A percentile compares a stretch with the other conserved stretches of the same genome.
Conservation (phyloP, 1,140 invertebrate genomes). For the Drosophila burlai region DNA sequence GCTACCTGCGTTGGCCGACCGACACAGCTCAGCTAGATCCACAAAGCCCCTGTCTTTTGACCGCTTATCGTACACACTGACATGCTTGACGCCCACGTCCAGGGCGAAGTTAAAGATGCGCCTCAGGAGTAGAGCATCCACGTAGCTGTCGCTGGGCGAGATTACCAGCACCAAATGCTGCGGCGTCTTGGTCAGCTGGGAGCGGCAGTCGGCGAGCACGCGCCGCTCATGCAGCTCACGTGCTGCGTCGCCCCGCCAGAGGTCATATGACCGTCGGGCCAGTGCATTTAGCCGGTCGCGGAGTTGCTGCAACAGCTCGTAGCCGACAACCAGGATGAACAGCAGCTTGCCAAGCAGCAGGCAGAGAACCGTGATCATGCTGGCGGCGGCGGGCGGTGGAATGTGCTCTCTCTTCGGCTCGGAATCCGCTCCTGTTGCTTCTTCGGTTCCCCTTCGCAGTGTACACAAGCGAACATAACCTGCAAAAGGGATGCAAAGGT, state of each 20-base stretch:
- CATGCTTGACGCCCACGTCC: constrained; percentile 58
- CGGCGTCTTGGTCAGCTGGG: constrained; percentile 70
- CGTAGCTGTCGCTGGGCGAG: constrained; percentile 50
- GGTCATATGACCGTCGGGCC: constrained; percentile 78
- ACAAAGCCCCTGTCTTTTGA: constrained; percentile 40
- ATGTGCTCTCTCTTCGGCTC: constrained; percentile 30
- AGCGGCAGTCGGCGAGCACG: constrained; percentile 48
- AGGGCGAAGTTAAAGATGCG: constrained; percentile 69
- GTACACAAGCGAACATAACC: constrained; percentile 56
- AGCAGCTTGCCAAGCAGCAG: constrained; percentile 50
- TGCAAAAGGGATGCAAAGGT: constrained; percentile 9
- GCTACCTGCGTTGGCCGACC: background rate
- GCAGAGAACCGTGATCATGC: constrained; percentile 58
- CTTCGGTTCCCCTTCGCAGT: constrained; percentile 43
- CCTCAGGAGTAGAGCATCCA: constrained; percentile 50
- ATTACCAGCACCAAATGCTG: constrained; percentile 73
- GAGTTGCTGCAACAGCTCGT: constrained; percentile 52
- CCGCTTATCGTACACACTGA: constrained; percentile 79
- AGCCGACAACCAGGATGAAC: constrained; percentile 38
- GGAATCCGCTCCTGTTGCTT: constrained; percentile 49
- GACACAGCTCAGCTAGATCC: constrained; percentile 40
- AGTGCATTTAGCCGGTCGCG: constrained; percentile 61
- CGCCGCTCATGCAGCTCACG: constrained; percentile 54
- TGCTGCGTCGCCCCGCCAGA: constrained; percentile 44
- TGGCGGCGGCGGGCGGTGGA: constrained; percentile 26